phyloP scores from a whole-genome alignment of 2,888 invertebrate genomes.

The Alviniconcha strummeri region DNA sequence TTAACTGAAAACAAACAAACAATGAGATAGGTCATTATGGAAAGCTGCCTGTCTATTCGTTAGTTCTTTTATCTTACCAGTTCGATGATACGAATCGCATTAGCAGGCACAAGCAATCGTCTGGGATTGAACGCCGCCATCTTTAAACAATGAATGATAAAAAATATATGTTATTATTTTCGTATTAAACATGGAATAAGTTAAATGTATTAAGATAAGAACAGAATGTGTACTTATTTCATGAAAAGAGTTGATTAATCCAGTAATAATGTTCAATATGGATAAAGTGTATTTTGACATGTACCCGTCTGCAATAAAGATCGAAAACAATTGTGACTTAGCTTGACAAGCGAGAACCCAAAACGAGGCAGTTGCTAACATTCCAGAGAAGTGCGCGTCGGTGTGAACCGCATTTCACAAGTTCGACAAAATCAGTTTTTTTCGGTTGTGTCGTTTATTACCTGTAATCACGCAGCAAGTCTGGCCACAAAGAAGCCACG shows the following conservation, averaged over 20 bases:
- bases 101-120: conserved; percentile 38
- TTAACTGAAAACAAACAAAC: too few relatives aligned
- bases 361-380: conserved; percentile 48
- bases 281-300: too few relatives aligned
- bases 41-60: too few relatives aligned
- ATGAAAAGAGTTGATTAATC: too few relatives aligned
- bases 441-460: too few relatives aligned
- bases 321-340: conserved; percentile 29
- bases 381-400: conserved; percentile 49
- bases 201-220: neutral
- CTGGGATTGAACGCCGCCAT: conserved; percentile 38
- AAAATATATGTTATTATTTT: conserved; percentile 7
- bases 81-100: conserved; percentile 38
- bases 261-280: too few relatives aligned
- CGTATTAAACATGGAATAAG: conserved; percentile 19
- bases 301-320: neutral
- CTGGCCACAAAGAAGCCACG: conserved; percentile 26
- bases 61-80: conserved; percentile 28
- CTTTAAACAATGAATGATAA: conserved; percentile 32
- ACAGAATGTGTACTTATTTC: too few relatives aligned
- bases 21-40: too few relatives aligned
- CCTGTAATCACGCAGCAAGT: too few relatives aligned
- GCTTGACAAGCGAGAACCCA: neutral
- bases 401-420: conserved; percentile 27
- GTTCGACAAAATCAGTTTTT: too few relatives aligned